phyloP scores from a whole-genome alignment of 2,888 invertebrate genomes.

The Syrphus vitripennis region DNA sequence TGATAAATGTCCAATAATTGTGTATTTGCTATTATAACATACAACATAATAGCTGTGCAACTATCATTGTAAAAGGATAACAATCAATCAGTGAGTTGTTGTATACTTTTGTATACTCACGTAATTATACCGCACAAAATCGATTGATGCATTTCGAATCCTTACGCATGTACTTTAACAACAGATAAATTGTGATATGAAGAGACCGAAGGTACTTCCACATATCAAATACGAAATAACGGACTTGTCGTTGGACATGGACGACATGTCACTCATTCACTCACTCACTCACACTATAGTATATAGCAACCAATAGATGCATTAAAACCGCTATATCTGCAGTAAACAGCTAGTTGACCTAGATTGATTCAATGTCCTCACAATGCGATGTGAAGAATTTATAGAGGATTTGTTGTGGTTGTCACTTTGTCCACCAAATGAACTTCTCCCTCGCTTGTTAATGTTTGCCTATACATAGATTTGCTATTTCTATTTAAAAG shows the following conservation, averaged over 20 bases:
- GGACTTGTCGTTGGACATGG: no score
- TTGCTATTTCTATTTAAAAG: neutral
- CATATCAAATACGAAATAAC: conserved; percentile 46
- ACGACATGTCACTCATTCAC: conserved; percentile 54
- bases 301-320: neutral
- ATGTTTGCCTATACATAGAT: neutral
- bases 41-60: conserved; percentile 13
- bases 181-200: neutral
- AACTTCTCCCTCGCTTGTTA: neutral
- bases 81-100: conserved; percentile 56
- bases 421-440: neutral
- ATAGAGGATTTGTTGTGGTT: neutral
- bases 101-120: conserved; percentile 31
- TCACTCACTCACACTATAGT: no score
- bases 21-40: neutral
- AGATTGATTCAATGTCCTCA: conserved; percentile 9
- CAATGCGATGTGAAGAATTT: neutral
- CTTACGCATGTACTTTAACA: conserved; percentile 6
- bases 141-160: conserved; percentile 48
- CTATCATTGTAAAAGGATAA: conserved; percentile 56
- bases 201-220: conserved; percentile 18
- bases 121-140: conserved; percentile 45
- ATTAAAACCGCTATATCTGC: conserved; percentile 44
- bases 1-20: conserved; percentile 38
- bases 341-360: conserved; percentile 41